Evolutionary conservation across 2,888 invertebrate genomes (phyloP), one percentile per base, ranked within the genome.

Genomic region (Orthosia gracilis): DNA sequence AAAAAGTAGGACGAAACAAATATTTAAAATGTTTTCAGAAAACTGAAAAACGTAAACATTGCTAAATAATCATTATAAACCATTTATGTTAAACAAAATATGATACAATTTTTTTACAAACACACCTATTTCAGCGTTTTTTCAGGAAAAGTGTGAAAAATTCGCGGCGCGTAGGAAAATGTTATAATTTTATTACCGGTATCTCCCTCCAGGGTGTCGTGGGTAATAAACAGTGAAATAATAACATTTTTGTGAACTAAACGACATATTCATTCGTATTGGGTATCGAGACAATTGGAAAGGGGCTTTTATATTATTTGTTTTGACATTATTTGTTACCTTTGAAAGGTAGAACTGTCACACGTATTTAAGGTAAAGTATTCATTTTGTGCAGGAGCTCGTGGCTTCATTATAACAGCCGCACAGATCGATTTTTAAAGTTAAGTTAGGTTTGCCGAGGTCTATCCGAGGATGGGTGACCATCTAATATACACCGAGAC

Each of bases 151-250:
- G 3, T 65, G 58, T 65, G 59, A 45, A 74, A 73, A 73, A 70
- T 47, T 73, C 57, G 64, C 45, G 12, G 64, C 88, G 85, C 87
- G 86, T 84, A 80, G 50, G 57, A 59, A 76, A 70, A 63, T 78
- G 64, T 68, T 78, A 73, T 78, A 84, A 86, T 85, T 74, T 84
- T 80, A 81, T 81, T 64, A 82, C 73, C 40, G 54, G 67, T 65
- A 83, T 80, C 69, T 62, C 70, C 75, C 88, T 65, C 80, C 65
- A 2, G 88, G 82, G 89, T 62, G 74, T 73, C 80, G 85, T 87
- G 69, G 70, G 80, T 76, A 73, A 73, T 73, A 76, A 76, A 79
- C 80, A 76, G 73, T 79, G 81, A 72, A 71, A 80, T 57, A 67
- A 65, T 64, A 71, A 69, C 58, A 26, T 70, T 31, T 31, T 62